These are phyloP conservation scores for Penaeus japonicus DNA, from an alignment of 1,140 invertebrate genomes.

Conservation along the genomic window DNA sequence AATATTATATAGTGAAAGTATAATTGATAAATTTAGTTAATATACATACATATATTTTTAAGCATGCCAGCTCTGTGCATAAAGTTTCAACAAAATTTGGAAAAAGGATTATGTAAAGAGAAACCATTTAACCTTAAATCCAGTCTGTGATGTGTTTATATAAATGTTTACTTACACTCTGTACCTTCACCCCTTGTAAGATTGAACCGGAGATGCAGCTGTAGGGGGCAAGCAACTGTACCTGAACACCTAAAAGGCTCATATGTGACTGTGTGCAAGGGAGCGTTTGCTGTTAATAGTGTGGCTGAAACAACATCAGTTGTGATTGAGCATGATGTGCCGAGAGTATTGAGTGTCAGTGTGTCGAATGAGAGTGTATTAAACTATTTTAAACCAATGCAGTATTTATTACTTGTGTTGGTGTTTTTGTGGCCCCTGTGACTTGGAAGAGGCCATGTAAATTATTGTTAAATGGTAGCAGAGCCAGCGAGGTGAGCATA, in stretches of 20 bases:
- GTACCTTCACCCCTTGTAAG: slow-evolving; percentile 26
- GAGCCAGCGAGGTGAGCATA: slow-evolving; percentile 44
- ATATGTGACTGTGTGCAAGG: neutral
- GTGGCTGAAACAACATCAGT: too few species aligned
- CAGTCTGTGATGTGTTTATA: too few species aligned
- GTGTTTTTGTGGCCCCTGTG: slow-evolving; percentile 47
- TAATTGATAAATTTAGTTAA: too few species aligned
- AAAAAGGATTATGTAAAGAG: too few species aligned
- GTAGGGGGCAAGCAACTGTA: slow-evolving; percentile 10
- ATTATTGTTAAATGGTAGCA: neutral
- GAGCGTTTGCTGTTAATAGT: too few species aligned
- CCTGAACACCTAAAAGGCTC: slow-evolving; percentile 4
- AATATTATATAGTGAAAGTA: too few species aligned
- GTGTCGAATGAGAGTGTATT: slow-evolving; percentile 18
- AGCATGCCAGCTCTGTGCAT: too few species aligned
- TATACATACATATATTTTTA: too few species aligned
- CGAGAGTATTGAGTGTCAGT: neutral
- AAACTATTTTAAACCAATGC: neutral
- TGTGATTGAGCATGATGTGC: slow-evolving; percentile 17
- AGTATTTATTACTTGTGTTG: slow-evolving; percentile 21
- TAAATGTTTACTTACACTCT: slow-evolving; percentile 16
- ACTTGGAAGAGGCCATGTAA: slow-evolving; percentile 44
- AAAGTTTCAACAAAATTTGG: too few species aligned
- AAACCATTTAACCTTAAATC: too few species aligned
- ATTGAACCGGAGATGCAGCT: slow-evolving; percentile 32